Conservation (phyloP, 2,888 invertebrate species). For the Dinocampus coccinellae region DNA sequence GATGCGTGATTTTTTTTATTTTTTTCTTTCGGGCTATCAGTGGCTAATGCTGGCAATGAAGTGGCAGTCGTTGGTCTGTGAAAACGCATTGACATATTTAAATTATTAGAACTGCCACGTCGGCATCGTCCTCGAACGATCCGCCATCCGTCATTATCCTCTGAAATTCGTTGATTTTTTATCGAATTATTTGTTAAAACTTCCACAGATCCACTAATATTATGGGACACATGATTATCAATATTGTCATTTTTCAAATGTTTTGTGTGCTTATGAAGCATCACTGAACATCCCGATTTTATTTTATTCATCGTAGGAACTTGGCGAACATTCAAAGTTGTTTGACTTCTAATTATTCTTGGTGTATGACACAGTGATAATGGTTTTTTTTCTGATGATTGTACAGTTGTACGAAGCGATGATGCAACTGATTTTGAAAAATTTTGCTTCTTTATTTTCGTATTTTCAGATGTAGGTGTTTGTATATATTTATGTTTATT, state of each 20-base stretch:
- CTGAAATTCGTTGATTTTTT: conserved; percentile 64
- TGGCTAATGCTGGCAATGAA: conserved; percentile 80
- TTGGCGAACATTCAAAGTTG: conserved; percentile 59
- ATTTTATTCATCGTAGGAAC: conserved; percentile 47
- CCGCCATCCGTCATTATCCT: conserved; percentile 83
- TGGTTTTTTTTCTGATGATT: conserved; percentile 26
- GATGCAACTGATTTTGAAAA: conserved; percentile 67
- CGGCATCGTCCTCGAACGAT: conserved; percentile 85
- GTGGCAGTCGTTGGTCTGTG: conserved; percentile 87
- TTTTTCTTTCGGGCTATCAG: conserved; percentile 57
- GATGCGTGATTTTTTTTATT: conserved; percentile 58
- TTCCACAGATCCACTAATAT: conserved; percentile 61
- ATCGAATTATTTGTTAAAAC: conserved; percentile 55
- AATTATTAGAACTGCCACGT: conserved; percentile 75
- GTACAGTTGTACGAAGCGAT: conserved; percentile 67
- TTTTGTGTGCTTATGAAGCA: conserved; percentile 55
- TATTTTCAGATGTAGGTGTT: conserved; percentile 30
- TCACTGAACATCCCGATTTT: conserved; percentile 59
- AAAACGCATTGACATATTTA: conserved; percentile 78
- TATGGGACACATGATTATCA: conserved; percentile 50
- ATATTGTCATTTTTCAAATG: conserved; percentile 24
- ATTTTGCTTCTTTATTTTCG: conserved; percentile 37
- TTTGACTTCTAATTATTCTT: conserved; percentile 62
- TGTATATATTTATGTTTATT: conserved; percentile 32
- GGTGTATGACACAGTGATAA: conserved; percentile 49